Percentiles rank a stretch among this genome's conserved stretches.
Conservation (phyloP, 2,888 invertebrate species). For the Esperia sulphurella region DNA sequence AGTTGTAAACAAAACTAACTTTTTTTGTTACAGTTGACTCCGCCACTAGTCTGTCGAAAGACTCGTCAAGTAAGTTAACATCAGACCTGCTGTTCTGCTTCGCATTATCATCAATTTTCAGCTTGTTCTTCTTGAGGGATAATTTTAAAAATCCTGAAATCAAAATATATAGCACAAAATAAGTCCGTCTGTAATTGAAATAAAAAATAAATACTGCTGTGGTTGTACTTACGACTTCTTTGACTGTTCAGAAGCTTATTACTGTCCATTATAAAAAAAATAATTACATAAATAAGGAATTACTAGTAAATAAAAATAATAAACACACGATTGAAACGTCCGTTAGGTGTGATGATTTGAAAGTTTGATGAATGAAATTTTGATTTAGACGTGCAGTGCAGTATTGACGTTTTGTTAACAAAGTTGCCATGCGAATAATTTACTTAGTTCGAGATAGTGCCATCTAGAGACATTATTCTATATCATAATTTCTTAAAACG, state of each 20-base stretch:
- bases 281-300: not conserved
- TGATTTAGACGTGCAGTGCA: no score
- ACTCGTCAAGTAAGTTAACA: slow-evolving; percentile 59
- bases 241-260: slow-evolving; percentile 32
- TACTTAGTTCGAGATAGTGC: not conserved
- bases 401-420: not conserved
- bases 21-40: slow-evolving; percentile 31
- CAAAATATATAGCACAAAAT: not conserved
- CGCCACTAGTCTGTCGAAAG: slow-evolving; percentile 50
- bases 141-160: slow-evolving; percentile 57
- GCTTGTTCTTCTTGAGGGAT: slow-evolving; percentile 57
- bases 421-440: not conserved
- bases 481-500: not conserved
- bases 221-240: slow-evolving; percentile 42
- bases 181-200: no score
- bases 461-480: no score
- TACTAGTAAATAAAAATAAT: not conserved
- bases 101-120: slow-evolving; percentile 30
- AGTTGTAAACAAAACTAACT: slow-evolving; percentile 37
- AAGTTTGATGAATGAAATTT: not conserved
- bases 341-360: not conserved
- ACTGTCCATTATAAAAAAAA: slow-evolving; percentile 35
- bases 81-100: slow-evolving; percentile 45
- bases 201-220: not conserved
- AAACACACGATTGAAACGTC: not conserved